These are phyloP conservation scores for Emydoidea blandingii DNA, from an alignment of 2,797 vertebrate species.

Conservation along the genomic window DNA sequence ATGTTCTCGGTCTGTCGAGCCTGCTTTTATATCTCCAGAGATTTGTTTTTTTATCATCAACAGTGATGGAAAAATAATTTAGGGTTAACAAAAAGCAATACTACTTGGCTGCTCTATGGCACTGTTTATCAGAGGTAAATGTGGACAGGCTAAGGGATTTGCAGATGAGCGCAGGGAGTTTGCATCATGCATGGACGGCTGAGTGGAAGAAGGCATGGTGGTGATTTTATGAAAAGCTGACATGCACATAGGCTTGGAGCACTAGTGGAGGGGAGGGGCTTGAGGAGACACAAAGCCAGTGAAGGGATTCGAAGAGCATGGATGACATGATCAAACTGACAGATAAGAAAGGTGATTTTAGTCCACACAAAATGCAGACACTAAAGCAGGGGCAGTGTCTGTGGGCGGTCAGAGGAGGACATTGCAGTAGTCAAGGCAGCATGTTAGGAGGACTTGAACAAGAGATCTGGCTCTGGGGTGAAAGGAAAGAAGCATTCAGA, in stretches of 20 bases:
- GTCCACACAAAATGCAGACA: neutral
- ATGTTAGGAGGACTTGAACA: neutral
- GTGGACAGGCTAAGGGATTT: neutral
- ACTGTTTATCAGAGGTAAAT: neutral
- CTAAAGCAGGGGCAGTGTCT: neutral
- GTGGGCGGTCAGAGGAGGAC: neutral
- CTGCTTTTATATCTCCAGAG: neutral
- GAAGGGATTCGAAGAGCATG: accelerated
- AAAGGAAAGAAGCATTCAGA: neutral
- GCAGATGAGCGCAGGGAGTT: neutral
- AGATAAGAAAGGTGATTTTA: neutral
- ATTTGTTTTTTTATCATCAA: conserved; percentile 13
- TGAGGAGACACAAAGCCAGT: neutral
- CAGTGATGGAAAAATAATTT: neutral
- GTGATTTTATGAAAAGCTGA: neutral
- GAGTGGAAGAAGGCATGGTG: accelerated
- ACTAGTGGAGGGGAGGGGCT: neutral
- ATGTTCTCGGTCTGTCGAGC: conserved; percentile 46
- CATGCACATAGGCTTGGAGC: neutral
- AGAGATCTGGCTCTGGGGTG: neutral
- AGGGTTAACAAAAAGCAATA: conserved; percentile 43
- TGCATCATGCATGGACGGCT: neutral
- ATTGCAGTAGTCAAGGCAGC: neutral
- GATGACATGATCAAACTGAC: neutral
- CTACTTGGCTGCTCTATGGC: neutral